Evolutionary conservation across 2,797 vertebrate genomes (phyloP).

Genomic region (Ispidina lecontei): DNA sequence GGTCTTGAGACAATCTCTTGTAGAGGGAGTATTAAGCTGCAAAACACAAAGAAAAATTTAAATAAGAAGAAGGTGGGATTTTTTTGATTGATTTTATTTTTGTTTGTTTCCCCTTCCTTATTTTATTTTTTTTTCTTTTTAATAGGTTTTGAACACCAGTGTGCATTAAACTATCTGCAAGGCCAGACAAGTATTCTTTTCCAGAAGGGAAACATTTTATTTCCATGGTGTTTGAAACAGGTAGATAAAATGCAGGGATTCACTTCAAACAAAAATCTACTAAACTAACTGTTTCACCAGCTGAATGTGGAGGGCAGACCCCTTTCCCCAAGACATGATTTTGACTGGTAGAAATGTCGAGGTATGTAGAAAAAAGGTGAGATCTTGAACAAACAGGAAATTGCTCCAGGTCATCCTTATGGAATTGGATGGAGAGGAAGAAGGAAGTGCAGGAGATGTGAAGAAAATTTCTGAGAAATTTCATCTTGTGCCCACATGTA

Average conservation of each 20-base stretch:
- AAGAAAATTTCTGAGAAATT: not conserved
- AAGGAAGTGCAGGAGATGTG: not conserved
- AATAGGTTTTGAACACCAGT: not conserved
- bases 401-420: not conserved
- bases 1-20: not conserved
- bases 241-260: not conserved
- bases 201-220: not conserved
- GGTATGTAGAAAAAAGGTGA: not conserved
- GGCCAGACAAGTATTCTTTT: not conserved
- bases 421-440: not conserved
- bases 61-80: not conserved
- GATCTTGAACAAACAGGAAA: slow-evolving; percentile 27
- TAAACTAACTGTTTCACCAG: not conserved
- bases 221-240: not conserved
- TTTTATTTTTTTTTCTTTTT: not conserved
- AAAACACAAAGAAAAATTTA: not conserved
- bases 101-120: not conserved
- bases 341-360: not conserved
- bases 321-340: not conserved
- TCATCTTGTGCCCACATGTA: not conserved
- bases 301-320: not conserved
- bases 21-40: not conserved
- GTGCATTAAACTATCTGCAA: not conserved
- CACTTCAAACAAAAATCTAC: not conserved
- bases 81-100: not conserved